Evolutionary conservation across 2,113 vertebrate species (phyloP).

Genomic region (Corythaixoides concolor): DNA sequence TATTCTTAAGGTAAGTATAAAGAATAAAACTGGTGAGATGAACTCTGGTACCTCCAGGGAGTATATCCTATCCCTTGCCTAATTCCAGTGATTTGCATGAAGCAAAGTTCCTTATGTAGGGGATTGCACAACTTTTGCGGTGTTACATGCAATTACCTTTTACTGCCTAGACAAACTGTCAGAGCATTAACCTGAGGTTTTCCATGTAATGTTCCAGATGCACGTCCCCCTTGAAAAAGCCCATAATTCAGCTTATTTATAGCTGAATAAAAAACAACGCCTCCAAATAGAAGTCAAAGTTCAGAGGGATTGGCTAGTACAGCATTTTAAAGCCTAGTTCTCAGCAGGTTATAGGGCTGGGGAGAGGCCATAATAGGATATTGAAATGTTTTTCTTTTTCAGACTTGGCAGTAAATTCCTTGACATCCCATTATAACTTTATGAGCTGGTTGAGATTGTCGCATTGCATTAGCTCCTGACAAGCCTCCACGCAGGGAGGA

Average conservation of each 20-base stretch:
- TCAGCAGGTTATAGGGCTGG: not conserved
- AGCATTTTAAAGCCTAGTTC: not conserved
- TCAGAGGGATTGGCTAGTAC: not conserved
- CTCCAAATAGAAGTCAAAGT: not conserved
- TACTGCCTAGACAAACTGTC: not conserved
- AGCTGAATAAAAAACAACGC: not conserved
- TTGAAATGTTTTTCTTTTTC: not conserved
- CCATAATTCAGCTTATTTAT: not conserved
- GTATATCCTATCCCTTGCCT: not conserved
- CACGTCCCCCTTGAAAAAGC: not conserved
- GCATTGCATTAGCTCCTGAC: not conserved
- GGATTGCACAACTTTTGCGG: not conserved
- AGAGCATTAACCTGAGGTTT: constrained; percentile 19
- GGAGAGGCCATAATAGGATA: not conserved
- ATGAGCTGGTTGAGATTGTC: not conserved
- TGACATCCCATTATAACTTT: not conserved
- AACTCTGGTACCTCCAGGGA: not conserved
- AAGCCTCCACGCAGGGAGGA: not conserved
- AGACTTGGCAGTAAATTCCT: not conserved
- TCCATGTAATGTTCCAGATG: not conserved
- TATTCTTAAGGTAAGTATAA: not conserved
- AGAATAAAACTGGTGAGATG: not conserved
- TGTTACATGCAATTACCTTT: not conserved
- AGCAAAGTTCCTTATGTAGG: not conserved
- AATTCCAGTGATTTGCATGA: not conserved